Evolutionary conservation across 92 coral and sea anemone species (phyloP), one percentile per base, ranked within the genome.

Genomic region (Phenganax stokvisi): DNA sequence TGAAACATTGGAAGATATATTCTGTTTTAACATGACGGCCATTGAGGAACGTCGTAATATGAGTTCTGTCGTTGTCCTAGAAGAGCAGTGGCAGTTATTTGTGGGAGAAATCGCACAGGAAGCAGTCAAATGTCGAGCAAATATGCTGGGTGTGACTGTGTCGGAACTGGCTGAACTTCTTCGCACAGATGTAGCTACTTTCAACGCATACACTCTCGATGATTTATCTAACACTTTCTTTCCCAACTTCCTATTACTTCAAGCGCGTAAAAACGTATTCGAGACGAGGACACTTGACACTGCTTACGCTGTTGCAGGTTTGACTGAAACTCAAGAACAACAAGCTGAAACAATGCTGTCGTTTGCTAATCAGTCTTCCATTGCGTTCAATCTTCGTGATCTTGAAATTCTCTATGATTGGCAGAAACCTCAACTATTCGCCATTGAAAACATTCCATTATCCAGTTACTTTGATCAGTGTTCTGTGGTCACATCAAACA

Each of bases 341-440:
- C 25, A 20, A 64, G 70, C 54, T 13, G 10, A 79, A 62, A 79
- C 83, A 7, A 79, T 79, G 83, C 30, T 79, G 51, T 79, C n/a
- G 29, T 79, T 37, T 64, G 83, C 83, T 52, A 61, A 28, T 17
- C 16, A 16, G 51, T 67, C 69, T 13, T 16, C 74, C 0, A 47
- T 68, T 4, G 53, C 30, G 9, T 79, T 79, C 61, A 79, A 53
- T 29, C 44, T 79, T 51, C 83, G 83, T 0, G 83, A 79, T 54
- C 83, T 79, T 15, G 83, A 79, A 79, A 79, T 79, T n/a, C 30
- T 79, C 20, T 79, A 79, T 68, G 74, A 54, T 56, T 79, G 83
- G 83, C 27, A 69, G n/a, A 79, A 79, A 62, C 83, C 83, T 44
- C 83, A 79, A 54, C 74, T 79, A 47, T 79, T 60, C 54, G 83